A percentile compares a stretch with the other conserved stretches of the same genome.
These are phyloP conservation scores for Anomalospiza imberbis DNA, from an alignment of 2,797 vertebrate species.

Conservation along the genomic window DNA sequence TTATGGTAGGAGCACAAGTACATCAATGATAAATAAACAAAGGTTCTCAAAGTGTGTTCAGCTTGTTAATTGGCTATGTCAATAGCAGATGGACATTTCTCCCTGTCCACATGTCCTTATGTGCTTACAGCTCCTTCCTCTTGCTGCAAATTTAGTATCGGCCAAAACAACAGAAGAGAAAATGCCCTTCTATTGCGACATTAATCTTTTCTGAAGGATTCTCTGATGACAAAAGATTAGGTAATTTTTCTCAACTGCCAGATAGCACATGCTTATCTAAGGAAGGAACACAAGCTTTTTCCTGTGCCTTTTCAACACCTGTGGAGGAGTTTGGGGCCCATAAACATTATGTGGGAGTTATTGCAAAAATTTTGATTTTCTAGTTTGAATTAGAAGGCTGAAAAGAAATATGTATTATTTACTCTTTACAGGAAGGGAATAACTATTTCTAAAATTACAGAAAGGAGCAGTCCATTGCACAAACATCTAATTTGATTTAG, in stretches of 20 bases:
- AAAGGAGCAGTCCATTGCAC: background rate
- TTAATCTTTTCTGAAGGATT: conserved; percentile 9
- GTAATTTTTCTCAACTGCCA: conserved; percentile 7
- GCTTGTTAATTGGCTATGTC: conserved; percentile 25
- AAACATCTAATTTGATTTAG: background rate
- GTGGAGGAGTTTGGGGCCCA: background rate
- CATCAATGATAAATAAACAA: background rate
- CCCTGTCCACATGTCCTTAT: background rate
- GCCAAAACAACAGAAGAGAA: background rate
- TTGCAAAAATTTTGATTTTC: background rate
- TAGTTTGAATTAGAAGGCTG: background rate
- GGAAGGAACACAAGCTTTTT: background rate
- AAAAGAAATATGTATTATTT: background rate
- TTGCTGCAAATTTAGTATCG: background rate
- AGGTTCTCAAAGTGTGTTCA: background rate
- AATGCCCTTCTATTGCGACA: background rate
- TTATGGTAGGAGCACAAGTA: background rate
- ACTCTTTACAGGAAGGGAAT: background rate
- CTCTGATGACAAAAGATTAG: background rate
- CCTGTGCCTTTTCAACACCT: background rate
- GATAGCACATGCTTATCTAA: background rate
- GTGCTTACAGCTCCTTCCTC: background rate
- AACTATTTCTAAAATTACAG: background rate
- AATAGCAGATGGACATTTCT: conserved; percentile 40
- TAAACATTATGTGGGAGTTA: background rate